These are phyloP conservation scores for Dolichomitus sp. DNA, from an alignment of 2,888 invertebrate genomes.

Conservation along the genomic window DNA sequence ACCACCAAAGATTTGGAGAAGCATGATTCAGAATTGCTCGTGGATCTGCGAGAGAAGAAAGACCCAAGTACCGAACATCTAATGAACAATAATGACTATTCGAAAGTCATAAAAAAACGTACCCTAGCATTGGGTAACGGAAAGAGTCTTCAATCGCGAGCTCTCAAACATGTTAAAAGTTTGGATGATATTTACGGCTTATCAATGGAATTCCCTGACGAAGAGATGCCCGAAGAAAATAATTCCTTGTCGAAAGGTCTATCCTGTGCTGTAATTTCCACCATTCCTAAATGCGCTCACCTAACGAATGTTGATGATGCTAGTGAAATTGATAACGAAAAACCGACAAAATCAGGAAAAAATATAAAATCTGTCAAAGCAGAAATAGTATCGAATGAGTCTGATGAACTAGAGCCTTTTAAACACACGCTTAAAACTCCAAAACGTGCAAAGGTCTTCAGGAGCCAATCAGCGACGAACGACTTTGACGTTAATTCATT, in stretches of 20 bases:
- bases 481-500: slow-evolving; percentile 75
- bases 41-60: slow-evolving; percentile 4
- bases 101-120: background rate
- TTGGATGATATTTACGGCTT: slow-evolving; percentile 54
- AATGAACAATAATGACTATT: background rate
- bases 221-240: slow-evolving; percentile 25
- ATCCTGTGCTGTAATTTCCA: slow-evolving; percentile 78
- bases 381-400: background rate
- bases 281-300: slow-evolving; percentile 80
- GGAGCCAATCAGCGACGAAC: slow-evolving; percentile 77
- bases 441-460: slow-evolving; percentile 63
- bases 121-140: background rate
- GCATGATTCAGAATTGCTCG: background rate
- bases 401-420: background rate
- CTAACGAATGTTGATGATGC: slow-evolving; percentile 58
- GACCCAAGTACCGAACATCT: background rate
- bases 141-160: background rate
- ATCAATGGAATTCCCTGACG: slow-evolving; percentile 36
- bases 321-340: slow-evolving; percentile 1
- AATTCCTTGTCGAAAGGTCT: slow-evolving; percentile 32
- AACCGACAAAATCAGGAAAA: background rate
- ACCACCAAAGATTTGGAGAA: background rate
- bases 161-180: slow-evolving; percentile 57
- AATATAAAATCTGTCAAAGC: background rate
- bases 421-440: background rate